A percentile compares a stretch with the other conserved stretches of the same genome.
phyloP scores from a whole-genome alignment of 1,140 invertebrate species.

The Pseudomyrmex gracilis region DNA sequence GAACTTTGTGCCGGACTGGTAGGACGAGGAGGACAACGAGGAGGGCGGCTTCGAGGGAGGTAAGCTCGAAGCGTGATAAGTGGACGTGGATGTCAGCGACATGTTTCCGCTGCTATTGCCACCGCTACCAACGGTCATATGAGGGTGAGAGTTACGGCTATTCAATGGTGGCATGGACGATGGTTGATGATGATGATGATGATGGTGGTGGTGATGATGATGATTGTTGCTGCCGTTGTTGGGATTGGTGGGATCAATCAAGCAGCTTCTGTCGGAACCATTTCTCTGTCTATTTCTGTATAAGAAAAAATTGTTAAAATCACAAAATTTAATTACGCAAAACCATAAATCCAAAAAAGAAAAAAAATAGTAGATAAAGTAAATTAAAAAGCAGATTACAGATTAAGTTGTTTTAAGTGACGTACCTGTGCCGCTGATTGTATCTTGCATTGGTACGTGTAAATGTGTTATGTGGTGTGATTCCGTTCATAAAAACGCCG shows the following conservation, averaged over 20 bases:
- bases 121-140: constrained; percentile 75
- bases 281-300: constrained; percentile 83
- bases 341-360: too few species aligned
- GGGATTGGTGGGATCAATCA: constrained; percentile 61
- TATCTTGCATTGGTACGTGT: constrained; percentile 85
- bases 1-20: constrained; percentile 84
- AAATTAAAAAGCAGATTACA: not conserved
- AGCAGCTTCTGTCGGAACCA: constrained; percentile 78
- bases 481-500: constrained; percentile 91
- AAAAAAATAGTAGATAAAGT: too few species aligned
- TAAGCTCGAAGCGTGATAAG: constrained; percentile 76
- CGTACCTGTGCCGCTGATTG: constrained; percentile 82
- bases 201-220: constrained; percentile 38
- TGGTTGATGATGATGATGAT: constrained; percentile 42
- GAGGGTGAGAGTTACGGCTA: constrained; percentile 78
- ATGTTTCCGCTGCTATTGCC: constrained; percentile 75
- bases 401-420: not conserved
- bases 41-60: constrained; percentile 78
- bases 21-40: constrained; percentile 78
- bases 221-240: constrained; percentile 36
- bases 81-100: constrained; percentile 74
- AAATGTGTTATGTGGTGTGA: constrained; percentile 89
- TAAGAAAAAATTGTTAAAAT: not conserved
- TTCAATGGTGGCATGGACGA: constrained; percentile 80
- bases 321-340: too few species aligned